Percentiles rank a stretch among this genome's conserved stretches.
These are phyloP conservation scores for Sebastes cheni DNA, from an alignment of 2,797 vertebrate genomes.

Conservation along the genomic window DNA sequence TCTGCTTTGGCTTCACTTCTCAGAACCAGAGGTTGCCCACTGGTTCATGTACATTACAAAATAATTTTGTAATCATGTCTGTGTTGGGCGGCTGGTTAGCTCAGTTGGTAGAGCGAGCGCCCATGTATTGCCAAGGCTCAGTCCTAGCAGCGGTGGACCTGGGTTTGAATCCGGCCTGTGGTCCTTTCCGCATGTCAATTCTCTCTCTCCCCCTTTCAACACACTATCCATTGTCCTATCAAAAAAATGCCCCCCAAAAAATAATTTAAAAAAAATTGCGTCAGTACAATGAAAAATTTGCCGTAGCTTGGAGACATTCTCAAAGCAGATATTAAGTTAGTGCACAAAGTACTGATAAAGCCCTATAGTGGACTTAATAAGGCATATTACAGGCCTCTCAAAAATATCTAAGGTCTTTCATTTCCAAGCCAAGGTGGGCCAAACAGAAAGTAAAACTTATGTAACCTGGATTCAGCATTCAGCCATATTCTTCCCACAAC, in stretches of 20 bases:
- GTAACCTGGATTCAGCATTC: slow-evolving; percentile 60
- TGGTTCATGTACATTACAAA: background rate
- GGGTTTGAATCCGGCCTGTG: no score
- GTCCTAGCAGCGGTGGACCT: no score
- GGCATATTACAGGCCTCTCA: background rate
- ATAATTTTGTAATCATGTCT: background rate
- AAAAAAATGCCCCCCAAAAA: no score
- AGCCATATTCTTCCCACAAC: slow-evolving; percentile 64
- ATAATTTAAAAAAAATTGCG: no score
- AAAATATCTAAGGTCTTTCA: slow-evolving; percentile 21
- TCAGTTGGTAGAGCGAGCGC: no score
- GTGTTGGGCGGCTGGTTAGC: no score
- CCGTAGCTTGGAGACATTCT: background rate
- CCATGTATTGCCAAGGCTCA: no score
- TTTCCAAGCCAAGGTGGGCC: slow-evolving; percentile 21
- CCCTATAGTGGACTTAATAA: background rate
- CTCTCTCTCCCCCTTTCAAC: no score
- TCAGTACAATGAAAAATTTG: background rate
- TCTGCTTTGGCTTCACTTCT: background rate
- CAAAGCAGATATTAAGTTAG: background rate
- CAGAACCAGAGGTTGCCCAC: background rate
- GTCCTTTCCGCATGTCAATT: no score
- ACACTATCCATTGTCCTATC: no score
- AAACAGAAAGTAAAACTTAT: slow-evolving; percentile 59
- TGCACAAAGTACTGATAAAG: background rate